These are phyloP conservation scores for Drosophila persimilis DNA, from an alignment of 1,140 invertebrate genomes.

Conservation along the genomic window DNA sequence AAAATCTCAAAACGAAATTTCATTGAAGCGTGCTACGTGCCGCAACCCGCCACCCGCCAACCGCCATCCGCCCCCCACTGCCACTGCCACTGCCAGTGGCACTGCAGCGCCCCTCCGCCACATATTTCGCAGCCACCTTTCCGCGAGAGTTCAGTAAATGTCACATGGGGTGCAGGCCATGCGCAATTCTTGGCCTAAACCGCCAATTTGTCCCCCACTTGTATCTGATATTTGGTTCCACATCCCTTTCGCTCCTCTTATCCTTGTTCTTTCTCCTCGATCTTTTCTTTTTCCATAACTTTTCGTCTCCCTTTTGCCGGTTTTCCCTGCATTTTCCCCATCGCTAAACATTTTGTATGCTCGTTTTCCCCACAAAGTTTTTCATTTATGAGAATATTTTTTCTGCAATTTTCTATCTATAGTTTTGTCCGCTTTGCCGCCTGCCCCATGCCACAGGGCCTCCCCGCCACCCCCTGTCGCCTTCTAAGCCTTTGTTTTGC, in stretches of 20 bases:
- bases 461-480: too few relatives aligned
- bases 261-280: too few relatives aligned
- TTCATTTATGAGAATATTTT: too few relatives aligned
- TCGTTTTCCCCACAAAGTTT: too few relatives aligned
- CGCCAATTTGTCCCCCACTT: constrained; percentile 4
- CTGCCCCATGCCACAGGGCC: not conserved
- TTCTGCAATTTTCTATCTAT: constrained; percentile 8
- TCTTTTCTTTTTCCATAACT: too few relatives aligned
- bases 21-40: constrained; percentile 47
- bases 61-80: not conserved
- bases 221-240: not conserved
- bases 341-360: too few relatives aligned
- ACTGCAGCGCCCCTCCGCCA: not conserved
- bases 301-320: too few relatives aligned
- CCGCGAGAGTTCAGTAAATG: constrained; percentile 39
- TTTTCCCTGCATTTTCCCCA: too few relatives aligned
- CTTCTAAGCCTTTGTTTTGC: constrained; percentile 4
- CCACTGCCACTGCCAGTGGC: not conserved
- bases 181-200: not conserved
- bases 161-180: constrained; percentile 35
- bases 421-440: too few relatives aligned
- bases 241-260: not conserved
- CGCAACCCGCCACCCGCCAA: not conserved
- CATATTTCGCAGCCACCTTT: not conserved
- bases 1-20: constrained; percentile 35